phyloP scores from a whole-genome alignment of 2,797 vertebrate species.

The Dipus sagitta region DNA sequence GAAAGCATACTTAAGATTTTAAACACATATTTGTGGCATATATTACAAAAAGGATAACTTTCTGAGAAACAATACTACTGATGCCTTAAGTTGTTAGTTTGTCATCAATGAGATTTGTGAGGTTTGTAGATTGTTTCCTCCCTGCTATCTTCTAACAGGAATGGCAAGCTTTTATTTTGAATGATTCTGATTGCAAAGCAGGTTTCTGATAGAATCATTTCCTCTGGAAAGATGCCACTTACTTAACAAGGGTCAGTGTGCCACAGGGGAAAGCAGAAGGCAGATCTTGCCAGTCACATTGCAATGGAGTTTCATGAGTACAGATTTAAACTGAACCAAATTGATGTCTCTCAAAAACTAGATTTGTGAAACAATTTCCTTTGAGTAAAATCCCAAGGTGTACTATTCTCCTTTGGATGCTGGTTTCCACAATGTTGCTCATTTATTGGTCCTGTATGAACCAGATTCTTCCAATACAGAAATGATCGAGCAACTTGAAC shows the following conservation, averaged over 20 bases:
- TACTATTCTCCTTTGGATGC: not conserved
- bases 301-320: slow-evolving; percentile 31
- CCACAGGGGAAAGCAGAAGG: slow-evolving; percentile 39
- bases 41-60: not conserved
- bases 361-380: slow-evolving; percentile 32
- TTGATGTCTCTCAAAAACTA: slow-evolving; percentile 22
- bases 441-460: not conserved
- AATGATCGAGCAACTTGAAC: not conserved
- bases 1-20: not conserved
- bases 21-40: not conserved
- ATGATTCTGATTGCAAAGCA: slow-evolving; percentile 64
- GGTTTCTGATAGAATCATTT: slow-evolving; percentile 62
- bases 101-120: not conserved
- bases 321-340: slow-evolving; percentile 50
- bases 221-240: slow-evolving; percentile 58
- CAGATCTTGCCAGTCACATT: slow-evolving; percentile 34
- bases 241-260: slow-evolving; percentile 63
- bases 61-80: slow-evolving; percentile 4
- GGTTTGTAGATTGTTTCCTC: not conserved
- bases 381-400: slow-evolving; percentile 20
- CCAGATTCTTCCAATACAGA: not conserved
- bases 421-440: not conserved
- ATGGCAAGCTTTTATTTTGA: slow-evolving; percentile 62
- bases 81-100: not conserved
- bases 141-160: not conserved